Base-by-base conservation (phyloP, 1,140 invertebrate species). In the Lucilia sericata region DNA sequence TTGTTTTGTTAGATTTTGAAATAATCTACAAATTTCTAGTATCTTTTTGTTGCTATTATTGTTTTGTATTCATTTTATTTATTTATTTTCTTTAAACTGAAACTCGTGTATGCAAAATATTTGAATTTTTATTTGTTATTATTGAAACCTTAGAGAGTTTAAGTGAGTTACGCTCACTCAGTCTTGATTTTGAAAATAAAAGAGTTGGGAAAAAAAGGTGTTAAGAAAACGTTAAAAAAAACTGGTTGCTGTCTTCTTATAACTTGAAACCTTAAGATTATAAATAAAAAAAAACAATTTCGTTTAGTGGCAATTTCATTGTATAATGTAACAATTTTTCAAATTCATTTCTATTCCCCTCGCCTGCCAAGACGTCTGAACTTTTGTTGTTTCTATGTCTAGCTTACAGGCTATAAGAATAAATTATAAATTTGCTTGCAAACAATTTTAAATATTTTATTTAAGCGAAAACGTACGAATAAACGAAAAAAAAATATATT, bases 211-310 rank as follows among this genome's bases (percentile, higher is more conserved):
- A 80, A n/a, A 30, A 30, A 30, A 30, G 76, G 76, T 80, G 76
- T 80, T 80, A 80, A 80, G 42, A 80, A 80, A 80, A 80, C 76
- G 76, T 17, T 80, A 49, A 80, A 3, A 30, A 30, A 42, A 80
- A 80, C 76, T 80, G 76, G 76, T 51, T n/a, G n/a, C n/a, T n/a
- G n/a, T n/a, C n/a, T n/a, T n/a, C n/a, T n/a, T n/a, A n/a, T n/a
- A n/a, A n/a, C n/a, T n/a, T n/a, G n/a, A n/a, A n/a, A n/a, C 51
- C 13, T 12, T 12, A 55, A 55, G 7, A 55, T 55, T n/a, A 55
- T 17, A 55, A 55, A 55, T 55, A 30, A 30, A 30, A 30, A 30
- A 30, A 30, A 30, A n/a, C 1, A 30, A n/a, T 55, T 55, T 55
- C 10, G 42, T 55, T 55, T 55, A 12, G 51, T 55, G 51, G 51